phyloP scores from a whole-genome alignment of 2,113 vertebrate species.

The Prionailurus viverrinus region DNA sequence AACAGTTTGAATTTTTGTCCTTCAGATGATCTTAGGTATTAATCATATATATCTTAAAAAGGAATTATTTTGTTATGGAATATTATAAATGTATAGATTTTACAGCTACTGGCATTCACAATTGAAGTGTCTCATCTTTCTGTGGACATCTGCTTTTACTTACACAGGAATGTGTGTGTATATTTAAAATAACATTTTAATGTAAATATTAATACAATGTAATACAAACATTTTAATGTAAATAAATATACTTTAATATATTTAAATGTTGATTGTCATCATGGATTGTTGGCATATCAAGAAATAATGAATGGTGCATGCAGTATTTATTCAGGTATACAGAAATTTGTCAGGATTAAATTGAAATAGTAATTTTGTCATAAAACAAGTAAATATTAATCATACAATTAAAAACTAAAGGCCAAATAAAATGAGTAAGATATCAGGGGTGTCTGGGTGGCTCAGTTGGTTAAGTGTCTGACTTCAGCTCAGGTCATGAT shows the following conservation, averaged over 20 bases:
- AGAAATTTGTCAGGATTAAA: constrained; percentile 52
- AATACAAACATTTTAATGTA: too few species aligned
- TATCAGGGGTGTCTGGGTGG: neutral
- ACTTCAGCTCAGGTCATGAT: too few species aligned
- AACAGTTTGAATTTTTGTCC: neutral
- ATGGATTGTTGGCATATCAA: constrained; percentile 30
- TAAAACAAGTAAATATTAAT: neutral
- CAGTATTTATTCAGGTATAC: neutral
- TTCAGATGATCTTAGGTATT: neutral
- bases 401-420: constrained; percentile 8
- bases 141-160: constrained; percentile 15
- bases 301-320: constrained; percentile 54
- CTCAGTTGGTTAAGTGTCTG: too few species aligned
- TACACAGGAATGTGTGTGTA: neutral
- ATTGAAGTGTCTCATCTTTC: neutral
- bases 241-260: neutral
- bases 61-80: neutral
- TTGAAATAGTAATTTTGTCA: constrained; percentile 45
- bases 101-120: neutral
- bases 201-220: too few species aligned
- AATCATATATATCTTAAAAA: neutral
- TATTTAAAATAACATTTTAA: neutral
- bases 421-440: constrained; percentile 12
- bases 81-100: neutral
- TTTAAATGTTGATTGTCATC: constrained; percentile 60